A percentile compares a stretch with the other conserved stretches of the same genome.
Evolutionary conservation across 2,113 vertebrate species (phyloP).

Genomic region (Galemys pyrenaicus): DNA sequence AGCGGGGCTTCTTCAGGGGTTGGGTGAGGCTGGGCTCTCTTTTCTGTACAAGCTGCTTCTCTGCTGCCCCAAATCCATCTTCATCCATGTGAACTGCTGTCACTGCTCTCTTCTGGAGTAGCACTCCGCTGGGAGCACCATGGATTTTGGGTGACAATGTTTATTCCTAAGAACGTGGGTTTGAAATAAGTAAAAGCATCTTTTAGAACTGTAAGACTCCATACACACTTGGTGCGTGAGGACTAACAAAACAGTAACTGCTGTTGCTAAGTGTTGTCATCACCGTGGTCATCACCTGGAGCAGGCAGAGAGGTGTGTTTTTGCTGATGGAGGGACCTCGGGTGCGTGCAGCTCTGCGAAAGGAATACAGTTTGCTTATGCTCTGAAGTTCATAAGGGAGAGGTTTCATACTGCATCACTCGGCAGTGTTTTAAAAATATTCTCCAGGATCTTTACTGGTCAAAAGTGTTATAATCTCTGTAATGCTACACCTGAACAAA

Average conservation of each 20-base stretch:
- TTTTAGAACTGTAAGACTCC: not conserved
- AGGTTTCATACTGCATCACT: not conserved
- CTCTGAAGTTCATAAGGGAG: not conserved
- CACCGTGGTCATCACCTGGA: not conserved
- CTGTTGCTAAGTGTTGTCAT: not conserved
- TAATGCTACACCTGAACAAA: not conserved
- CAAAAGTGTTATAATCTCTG: not conserved
- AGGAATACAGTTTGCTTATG: not conserved
- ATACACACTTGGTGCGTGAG: not conserved
- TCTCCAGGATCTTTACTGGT: slow-evolving; percentile 5
- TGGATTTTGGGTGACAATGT: not conserved
- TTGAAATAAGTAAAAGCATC: not conserved
- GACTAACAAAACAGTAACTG: not conserved
- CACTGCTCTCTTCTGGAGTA: not conserved
- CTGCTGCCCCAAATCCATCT: not conserved
- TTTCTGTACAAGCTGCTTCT: not conserved
- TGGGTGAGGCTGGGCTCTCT: not conserved
- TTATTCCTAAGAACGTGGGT: not conserved
- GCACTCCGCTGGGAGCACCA: not conserved
- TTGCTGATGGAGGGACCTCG: too few relatives aligned
- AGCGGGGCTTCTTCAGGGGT: not conserved
- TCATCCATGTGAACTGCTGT: not conserved
- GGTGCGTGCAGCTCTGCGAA: not conserved
- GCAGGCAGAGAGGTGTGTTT: not conserved
- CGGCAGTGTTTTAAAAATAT: not conserved